Evolutionary conservation across 2,888 invertebrate species (phyloP).

Genomic region (Conistra vaccinii): DNA sequence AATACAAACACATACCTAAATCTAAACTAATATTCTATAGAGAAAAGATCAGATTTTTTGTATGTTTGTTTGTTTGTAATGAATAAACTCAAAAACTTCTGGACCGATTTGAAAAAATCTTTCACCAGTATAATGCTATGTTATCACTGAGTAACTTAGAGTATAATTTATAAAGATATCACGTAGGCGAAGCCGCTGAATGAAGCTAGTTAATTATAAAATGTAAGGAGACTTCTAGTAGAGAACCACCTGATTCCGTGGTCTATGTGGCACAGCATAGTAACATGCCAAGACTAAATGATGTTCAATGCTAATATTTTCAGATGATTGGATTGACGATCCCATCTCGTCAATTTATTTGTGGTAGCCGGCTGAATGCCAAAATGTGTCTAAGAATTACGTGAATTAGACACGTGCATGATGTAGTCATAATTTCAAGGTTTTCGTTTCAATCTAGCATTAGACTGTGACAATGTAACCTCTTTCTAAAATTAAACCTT

Average conservation of each 20-base stretch:
- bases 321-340: slow-evolving; percentile 22
- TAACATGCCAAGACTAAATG: not conserved
- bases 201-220: not conserved
- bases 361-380: slow-evolving; percentile 34
- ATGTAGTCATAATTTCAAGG: slow-evolving; percentile 21
- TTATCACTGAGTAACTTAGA: no score
- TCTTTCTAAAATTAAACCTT: not conserved
- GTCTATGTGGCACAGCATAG: not conserved
- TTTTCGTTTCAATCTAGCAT: not conserved
- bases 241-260: no score
- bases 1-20: no score
- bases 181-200: no score
- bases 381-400: slow-evolving; percentile 24
- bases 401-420: slow-evolving; percentile 10
- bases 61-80: no score
- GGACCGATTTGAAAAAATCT: no score
- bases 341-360: slow-evolving; percentile 25
- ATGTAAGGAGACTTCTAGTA: not conserved
- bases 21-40: no score
- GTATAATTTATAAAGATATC: no score
- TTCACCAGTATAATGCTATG: no score
- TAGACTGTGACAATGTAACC: not conserved
- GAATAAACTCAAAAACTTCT: no score
- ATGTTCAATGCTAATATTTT: not conserved
- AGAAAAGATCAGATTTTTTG: no score